Percentiles rank a stretch among this genome's conserved stretches.
These are phyloP conservation scores for Brachyrhaphis roseni DNA, from an alignment of 2,797 vertebrate genomes.

Conservation along the genomic window DNA sequence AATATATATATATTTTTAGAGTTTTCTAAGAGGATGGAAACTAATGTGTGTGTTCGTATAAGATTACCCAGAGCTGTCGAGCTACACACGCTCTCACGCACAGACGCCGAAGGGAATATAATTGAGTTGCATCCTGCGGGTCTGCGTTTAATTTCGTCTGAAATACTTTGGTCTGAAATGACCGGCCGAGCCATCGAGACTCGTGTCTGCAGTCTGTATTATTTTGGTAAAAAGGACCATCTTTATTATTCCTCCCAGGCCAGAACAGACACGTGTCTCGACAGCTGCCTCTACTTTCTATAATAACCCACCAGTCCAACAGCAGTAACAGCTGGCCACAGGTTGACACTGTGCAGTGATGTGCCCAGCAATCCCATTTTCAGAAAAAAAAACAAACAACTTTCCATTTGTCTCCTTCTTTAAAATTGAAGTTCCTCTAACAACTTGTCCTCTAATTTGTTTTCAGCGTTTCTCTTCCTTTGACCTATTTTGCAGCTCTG, in stretches of 20 bases:
- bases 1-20: not conserved
- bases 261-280: not conserved
- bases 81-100: conserved; percentile 16
- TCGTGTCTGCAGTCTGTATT: conserved; percentile 1
- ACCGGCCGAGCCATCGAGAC: not conserved
- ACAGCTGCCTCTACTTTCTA: conserved; percentile 3
- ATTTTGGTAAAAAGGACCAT: not conserved
- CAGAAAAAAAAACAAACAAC: not conserved
- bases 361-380: not conserved
- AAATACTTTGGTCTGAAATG: not conserved
- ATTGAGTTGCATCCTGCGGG: conserved; percentile 8
- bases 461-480: not conserved
- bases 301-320: not conserved
- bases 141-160: conserved; percentile 18
- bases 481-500: conserved; percentile 4
- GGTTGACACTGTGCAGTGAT: not conserved
- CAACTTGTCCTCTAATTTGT: not conserved
- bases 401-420: not conserved
- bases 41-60: conserved; percentile 15
- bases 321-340: conserved; percentile 3
- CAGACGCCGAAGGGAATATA: conserved; percentile 11
- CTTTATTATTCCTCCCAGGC: not conserved
- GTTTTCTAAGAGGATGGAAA: conserved; percentile 22
- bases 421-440: not conserved
- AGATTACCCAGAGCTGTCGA: conserved; percentile 20